A percentile compares a stretch with the other conserved stretches of the same genome.
Conservation (phyloP, 2,888 invertebrate genomes). For the Eristalinus aeneus region DNA sequence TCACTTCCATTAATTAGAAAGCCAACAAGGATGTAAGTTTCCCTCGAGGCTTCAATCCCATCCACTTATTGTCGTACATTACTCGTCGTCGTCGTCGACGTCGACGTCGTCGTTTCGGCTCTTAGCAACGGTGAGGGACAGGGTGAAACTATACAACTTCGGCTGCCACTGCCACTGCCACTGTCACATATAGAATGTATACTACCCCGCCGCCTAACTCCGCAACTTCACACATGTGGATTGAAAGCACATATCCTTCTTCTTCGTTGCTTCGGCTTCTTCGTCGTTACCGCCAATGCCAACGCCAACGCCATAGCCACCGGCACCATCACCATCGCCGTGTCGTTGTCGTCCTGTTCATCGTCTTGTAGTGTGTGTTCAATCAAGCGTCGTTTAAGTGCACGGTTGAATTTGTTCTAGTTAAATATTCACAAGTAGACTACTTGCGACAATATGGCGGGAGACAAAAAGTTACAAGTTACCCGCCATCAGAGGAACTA, state of each 20-base stretch:
- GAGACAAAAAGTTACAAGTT: conserved; percentile 70
- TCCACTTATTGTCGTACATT: conserved; percentile 70
- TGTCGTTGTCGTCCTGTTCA: conserved; percentile 3
- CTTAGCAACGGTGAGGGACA: conserved; percentile 5
- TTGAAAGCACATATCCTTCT: conserved; percentile 51
- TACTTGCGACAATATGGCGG: conserved; percentile 66
- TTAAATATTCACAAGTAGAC: conserved; percentile 69
- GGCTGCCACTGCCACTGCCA: conserved; percentile 18
- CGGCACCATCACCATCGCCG: neutral
- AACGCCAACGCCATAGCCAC: neutral
- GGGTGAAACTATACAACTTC: conserved; percentile 32
- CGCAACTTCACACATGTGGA: conserved; percentile 10
- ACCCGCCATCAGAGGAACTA: conserved; percentile 9
- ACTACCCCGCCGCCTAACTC: neutral
- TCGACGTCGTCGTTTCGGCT: no score
- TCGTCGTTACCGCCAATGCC: neutral
- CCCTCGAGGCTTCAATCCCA: conserved; percentile 70
- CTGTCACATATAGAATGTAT: neutral
- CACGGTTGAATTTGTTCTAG: conserved; percentile 71
- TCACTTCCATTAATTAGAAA: conserved; percentile 70
- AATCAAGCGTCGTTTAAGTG: conserved; percentile 70
- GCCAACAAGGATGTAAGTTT: conserved; percentile 71
- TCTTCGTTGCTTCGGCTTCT: conserved; percentile 3
- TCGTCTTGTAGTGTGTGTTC: conserved; percentile 47
- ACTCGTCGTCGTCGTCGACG: conserved; percentile 36